Conservation (phyloP, 1,140 invertebrate genomes). For the Bombus sibiricus region DNA sequence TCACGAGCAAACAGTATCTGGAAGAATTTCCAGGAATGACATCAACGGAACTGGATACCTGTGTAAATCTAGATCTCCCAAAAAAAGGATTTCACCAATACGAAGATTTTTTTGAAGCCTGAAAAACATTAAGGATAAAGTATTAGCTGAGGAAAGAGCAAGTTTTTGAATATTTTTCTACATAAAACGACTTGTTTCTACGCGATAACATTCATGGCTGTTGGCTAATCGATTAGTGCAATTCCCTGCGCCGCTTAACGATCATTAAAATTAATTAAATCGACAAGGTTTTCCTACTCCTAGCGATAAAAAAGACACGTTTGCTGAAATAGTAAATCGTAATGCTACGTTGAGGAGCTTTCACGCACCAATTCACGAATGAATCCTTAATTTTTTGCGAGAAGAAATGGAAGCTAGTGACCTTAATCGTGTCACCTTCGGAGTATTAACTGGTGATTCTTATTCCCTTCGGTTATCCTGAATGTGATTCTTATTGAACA, state of each 20-base stretch:
- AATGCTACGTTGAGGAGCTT: neutral
- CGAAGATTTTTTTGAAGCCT: neutral
- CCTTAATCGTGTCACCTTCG: neutral
- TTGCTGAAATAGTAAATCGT: neutral
- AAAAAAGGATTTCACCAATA: neutral
- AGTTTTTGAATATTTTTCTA: neutral
- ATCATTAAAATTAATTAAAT: conserved; percentile 37
- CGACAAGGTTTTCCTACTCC: too few relatives aligned
- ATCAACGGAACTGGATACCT: neutral
- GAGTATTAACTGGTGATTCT: conserved; percentile 13
- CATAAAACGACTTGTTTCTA: neutral
- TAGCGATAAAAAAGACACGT: neutral
- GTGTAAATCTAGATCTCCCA: neutral
- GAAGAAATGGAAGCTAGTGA: neutral
- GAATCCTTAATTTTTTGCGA: too few relatives aligned
- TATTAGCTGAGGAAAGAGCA: neutral
- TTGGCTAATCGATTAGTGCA: neutral
- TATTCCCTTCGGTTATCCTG: neutral
- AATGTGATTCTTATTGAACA: neutral
- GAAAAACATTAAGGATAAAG: neutral
- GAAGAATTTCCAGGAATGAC: neutral
- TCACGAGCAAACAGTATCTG: neutral
- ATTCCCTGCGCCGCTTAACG: neutral
- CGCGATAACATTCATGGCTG: neutral
- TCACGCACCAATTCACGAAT: neutral